Base-by-base conservation (phyloP, 2,113 vertebrate species). In the Microtus montanus region DNA sequence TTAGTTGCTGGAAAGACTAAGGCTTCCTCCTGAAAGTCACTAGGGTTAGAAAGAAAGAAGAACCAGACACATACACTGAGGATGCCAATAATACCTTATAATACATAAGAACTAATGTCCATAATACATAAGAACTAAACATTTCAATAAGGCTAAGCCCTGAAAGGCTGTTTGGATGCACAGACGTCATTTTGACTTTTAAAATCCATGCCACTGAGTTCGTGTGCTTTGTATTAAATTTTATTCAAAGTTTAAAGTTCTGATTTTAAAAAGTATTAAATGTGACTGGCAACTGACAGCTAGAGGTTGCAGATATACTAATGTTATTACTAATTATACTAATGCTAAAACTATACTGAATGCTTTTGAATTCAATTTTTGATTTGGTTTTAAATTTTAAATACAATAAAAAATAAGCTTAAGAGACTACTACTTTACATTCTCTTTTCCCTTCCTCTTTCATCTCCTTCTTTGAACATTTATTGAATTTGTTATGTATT, bases 21-120 rank as follows among this genome's bases (percentile, higher is more conserved):
- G 35, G 13, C 95, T 96, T 96, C 80, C 41, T 90, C 87, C 94
- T 88, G 88, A 75, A 95, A 92, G 54, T 95, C 66, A 30, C 66
- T 73, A 78, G 14, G 91, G 79, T 83, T 90, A 79, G 89, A 89
- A 93, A 90, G 24, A 63, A 86, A 96, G 66, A 92, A 93, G 95
- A 94, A 33, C 33, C 79, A 94, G 79, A 38, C n/a, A 63, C 64
- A 58, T 83, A 95, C 71, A 63, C 78, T 26, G 24, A 54, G 33
- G 96, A 79, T 94, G 38, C 24, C 44, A 89, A 74, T 84, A 92
- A 79, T 22, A 77, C 10, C 30, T 96, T 85, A 38, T 80, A 74
- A 44, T 77, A 90, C 68, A 33, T 52, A 91, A 93, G 17, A 91
- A 71, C n/a, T 73, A 91, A 78, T 87, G 94, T 61, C 24, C 33